These are phyloP conservation scores for Oryzias curvinotus DNA, from an alignment of 2,113 vertebrate species.

Conservation along the genomic window DNA sequence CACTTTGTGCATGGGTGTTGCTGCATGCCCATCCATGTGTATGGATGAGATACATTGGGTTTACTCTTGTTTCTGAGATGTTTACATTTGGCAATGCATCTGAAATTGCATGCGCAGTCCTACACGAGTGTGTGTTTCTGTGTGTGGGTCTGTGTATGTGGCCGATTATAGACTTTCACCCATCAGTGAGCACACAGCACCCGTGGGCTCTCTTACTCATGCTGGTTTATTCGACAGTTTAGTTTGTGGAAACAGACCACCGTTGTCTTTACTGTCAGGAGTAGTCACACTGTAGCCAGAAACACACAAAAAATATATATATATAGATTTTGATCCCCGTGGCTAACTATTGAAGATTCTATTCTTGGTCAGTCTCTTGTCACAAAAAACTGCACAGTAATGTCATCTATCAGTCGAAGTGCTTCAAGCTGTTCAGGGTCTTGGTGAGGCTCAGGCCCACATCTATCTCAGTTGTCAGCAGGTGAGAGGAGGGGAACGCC, in stretches of 20 bases:
- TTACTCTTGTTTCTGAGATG: not conserved
- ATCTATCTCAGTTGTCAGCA: not conserved
- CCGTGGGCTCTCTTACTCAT: slow-evolving; percentile 46
- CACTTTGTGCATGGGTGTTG: not conserved
- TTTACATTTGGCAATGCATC: not conserved
- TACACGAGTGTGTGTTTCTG: slow-evolving; percentile 10
- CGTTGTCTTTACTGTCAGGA: slow-evolving; percentile 16
- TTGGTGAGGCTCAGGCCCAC: not conserved
- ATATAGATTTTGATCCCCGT: slow-evolving; percentile 1
- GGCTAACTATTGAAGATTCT: not conserved
- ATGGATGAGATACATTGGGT: not conserved
- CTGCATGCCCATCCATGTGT: not conserved
- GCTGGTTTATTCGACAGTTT: slow-evolving; percentile 33
- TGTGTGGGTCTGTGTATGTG: slow-evolving; percentile 7
- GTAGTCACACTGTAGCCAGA: slow-evolving; percentile 4
- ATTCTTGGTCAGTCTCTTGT: not conserved
- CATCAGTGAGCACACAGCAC: slow-evolving; percentile 47
- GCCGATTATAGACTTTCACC: slow-evolving; percentile 52
- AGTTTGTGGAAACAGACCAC: slow-evolving; percentile 15
- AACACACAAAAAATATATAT: not conserved
- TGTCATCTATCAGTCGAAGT: not conserved
- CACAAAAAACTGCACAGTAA: slow-evolving; percentile 1
- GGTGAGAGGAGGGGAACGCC: not conserved
- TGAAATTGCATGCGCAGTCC: not conserved
- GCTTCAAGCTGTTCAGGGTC: not conserved